These are phyloP conservation scores for Aporophyla lueneburgensis DNA, from an alignment of 2,888 invertebrate genomes.

Conservation along the genomic window DNA sequence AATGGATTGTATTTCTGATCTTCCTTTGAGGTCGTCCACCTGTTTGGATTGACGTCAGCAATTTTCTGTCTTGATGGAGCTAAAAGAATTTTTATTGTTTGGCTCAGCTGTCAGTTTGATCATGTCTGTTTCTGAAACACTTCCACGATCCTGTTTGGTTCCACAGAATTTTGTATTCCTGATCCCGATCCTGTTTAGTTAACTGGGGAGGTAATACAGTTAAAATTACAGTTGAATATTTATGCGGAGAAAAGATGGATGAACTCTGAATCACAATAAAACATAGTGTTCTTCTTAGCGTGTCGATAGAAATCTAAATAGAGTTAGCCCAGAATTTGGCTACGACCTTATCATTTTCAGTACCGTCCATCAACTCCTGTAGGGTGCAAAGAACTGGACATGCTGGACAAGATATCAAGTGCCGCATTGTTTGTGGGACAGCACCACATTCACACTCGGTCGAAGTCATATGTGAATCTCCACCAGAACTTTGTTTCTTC, in stretches of 20 bases:
- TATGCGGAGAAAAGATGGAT: not conserved
- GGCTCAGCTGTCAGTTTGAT: conserved; percentile 9
- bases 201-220: not conserved
- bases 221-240: not conserved
- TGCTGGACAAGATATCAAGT: no score
- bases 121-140: not conserved
- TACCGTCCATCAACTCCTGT: no score
- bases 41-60: conserved; percentile 47
- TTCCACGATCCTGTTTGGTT: not conserved
- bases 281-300: not conserved
- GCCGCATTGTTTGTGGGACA: no score
- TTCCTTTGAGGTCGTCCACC: conserved; percentile 36
- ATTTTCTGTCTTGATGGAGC: conserved; percentile 21
- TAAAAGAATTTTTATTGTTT: conserved; percentile 39
- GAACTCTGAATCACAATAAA: not conserved
- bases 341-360: no score
- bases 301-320: no score
- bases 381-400: no score
- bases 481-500: no score
- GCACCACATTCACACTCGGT: no score
- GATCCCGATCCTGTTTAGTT: no score
- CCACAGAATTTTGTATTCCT: not conserved
- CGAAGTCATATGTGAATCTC: no score
- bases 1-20: conserved; percentile 55
- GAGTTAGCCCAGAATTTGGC: no score